Base-by-base conservation (phyloP, 2,797 vertebrate genomes). In the Alectoris magna region DNA sequence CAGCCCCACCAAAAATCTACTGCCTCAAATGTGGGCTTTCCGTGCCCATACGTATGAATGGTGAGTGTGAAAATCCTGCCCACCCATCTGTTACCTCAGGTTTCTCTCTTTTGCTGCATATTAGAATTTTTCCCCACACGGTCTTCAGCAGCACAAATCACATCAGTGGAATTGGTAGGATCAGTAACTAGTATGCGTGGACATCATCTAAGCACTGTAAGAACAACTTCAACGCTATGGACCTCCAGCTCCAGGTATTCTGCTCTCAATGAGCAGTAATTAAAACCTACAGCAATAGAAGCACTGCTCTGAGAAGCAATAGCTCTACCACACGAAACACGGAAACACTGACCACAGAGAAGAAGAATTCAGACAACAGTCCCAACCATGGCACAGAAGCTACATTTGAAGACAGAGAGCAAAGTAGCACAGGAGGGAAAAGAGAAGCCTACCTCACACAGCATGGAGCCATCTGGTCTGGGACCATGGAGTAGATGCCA, bases 71-170 rank as follows among this genome's bases (percentile, higher is more conserved):
- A 95, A 95, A 94, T 67, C 69, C 79, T 88, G 91, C 82, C 82
- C 75, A 79, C 78, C 95, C 95, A 97, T 97, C 95, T 96, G 96
- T 95, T 97, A 85, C 77, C 91, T 88, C 67, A 82, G 86, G 87
- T 81, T 96, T 87, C 75, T 90, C 94, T 91, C 91, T 91, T 88
- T 36, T 59, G 69, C 85, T 83, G 39, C 0, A 0, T 48, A 41
- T 77, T 90, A 81, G 77, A 92, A 90, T 76, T 96, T 92, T 82
- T 91, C 77, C 91, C 77, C 53, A 92, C 93, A 64, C 63, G 94
- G 24, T 91, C 92, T 87, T 93, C 84, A 73, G 91, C 10, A 6
- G 71, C 88, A 90, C 56, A 81, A 93, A 95, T 95, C 93, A 93
- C 84, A 92, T 31, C 75, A 31, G 76, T 86, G 92, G 88, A 84